Conservation (phyloP, 2,797 vertebrate species). For the Hoplostethus atlanticus region DNA sequence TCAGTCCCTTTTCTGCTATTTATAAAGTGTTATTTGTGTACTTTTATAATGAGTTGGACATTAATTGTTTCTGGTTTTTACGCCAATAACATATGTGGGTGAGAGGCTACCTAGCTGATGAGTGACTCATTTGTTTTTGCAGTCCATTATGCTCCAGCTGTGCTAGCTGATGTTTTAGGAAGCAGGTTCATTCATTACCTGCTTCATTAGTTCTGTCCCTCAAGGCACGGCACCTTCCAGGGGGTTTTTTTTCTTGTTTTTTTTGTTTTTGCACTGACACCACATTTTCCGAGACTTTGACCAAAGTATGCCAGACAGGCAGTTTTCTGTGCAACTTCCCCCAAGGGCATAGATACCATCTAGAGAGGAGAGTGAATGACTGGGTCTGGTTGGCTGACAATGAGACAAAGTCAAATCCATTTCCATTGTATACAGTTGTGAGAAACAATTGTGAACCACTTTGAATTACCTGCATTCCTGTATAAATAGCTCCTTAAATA, state of each 20-base stretch:
- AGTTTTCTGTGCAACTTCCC: conserved; percentile 47
- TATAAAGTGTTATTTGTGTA: conserved; percentile 44
- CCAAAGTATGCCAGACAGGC: conserved; percentile 48
- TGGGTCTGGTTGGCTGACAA: conserved; percentile 33
- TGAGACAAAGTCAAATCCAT: not conserved
- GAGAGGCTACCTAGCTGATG: conserved; percentile 46
- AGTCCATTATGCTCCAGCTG: conserved; percentile 79
- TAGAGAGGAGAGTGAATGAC: conserved; percentile 27
- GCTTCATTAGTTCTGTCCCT: conserved; percentile 79
- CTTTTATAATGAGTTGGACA: conserved; percentile 44
- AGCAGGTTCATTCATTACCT: conserved; percentile 77
- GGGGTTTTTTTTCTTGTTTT: conserved; percentile 18
- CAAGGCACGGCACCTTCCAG: conserved; percentile 66
- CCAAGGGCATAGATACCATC: conserved; percentile 39
- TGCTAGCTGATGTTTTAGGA: conserved; percentile 72
- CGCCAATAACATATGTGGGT: conserved; percentile 36
- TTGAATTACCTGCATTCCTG: no score
- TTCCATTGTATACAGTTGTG: not conserved
- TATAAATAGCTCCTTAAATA: no score
- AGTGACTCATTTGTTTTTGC: conserved; percentile 71
- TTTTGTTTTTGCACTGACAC: conserved; percentile 11
- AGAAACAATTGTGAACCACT: no score
- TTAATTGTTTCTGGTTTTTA: conserved; percentile 62
- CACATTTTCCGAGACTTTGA: conserved; percentile 45
- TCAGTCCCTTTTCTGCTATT: conserved; percentile 14